Percentiles rank a stretch among this genome's conserved stretches.
Evolutionary conservation across 92 coral and sea anemone species (phyloP).

Genomic region (Phenganax marumi): DNA sequence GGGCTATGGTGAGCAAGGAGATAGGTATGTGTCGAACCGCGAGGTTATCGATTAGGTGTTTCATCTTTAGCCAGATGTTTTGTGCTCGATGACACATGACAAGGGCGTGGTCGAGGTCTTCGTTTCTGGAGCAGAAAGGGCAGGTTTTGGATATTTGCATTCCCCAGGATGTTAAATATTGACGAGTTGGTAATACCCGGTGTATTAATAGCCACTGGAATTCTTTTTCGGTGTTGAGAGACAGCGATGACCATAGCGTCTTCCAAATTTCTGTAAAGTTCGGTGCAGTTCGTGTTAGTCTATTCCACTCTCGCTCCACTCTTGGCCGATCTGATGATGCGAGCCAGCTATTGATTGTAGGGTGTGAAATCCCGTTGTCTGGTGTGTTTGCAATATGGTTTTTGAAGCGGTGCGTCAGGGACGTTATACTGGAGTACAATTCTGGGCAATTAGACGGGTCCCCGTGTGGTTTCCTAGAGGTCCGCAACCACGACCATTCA

Average conservation of each 20-base stretch:
- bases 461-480: constrained; percentile 19
- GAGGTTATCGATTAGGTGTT: too few relatives aligned
- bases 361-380: not conserved
- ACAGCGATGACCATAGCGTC: not conserved
- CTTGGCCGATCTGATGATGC: not conserved
- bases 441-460: constrained; percentile 28
- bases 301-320: not conserved
- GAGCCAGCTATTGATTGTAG: not conserved
- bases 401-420: not conserved
- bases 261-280: constrained; percentile 13
- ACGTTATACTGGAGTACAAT: not conserved
- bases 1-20: too few relatives aligned
- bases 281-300: not conserved
- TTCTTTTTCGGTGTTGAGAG: not conserved
- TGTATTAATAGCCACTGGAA: not conserved
- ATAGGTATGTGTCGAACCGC: too few relatives aligned
- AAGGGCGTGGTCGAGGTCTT: constrained; percentile 32
- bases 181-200: constrained; percentile 26
- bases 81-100: constrained; percentile 24
- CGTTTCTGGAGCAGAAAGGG: constrained; percentile 24
- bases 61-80: too few relatives aligned
- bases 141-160: constrained; percentile 11
- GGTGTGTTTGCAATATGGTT: not conserved
- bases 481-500: constrained; percentile 29
- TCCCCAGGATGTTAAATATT: constrained; percentile 15